Base-by-base conservation (phyloP, 1,140 invertebrate species). In the Tribolium madens region DNA sequence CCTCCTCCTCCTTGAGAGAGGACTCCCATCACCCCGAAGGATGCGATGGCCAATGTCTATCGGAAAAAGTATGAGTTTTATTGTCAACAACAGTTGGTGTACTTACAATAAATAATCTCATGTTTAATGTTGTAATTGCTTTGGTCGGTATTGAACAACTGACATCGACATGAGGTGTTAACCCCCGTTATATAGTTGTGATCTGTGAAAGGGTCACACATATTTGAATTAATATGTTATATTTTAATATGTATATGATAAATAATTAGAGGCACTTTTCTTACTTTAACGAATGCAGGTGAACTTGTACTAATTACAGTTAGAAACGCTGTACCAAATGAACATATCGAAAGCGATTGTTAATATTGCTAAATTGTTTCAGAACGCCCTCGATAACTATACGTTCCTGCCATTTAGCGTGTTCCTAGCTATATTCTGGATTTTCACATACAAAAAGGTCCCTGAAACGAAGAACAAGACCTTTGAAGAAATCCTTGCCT, bases 391-490 rank as follows among this genome's bases (percentile, higher is more conserved):
- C 86, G 94, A 96, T 86, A 96, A 96, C 87, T 98, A 98, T 89
- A 97, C 95, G 86, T 99, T 99, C 91, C 93, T 99, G 87, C 96
- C 97, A 84, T 99, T 99, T 91, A 96, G 95, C 89, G 95, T 93
- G 86, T 93, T 98, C 87, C 91, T 99, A 88, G 95, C 95, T 80
- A 91, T 97, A 87, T 99, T 98, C 90, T 97, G 95, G 94, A 93
- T 97, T 87, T 98, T 98, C 90, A 98, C 97, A 57, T 98, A 98
- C 88, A 95, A 96, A 88, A 96, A 96, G 91, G 96, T 99, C 85
- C 97, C 97, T 84, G 97, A 99, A 91, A 99, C 97, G 78, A 98
- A 98, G 89, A 98, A 98, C 88, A 97, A 97, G 89, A 98, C 96
- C 78, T 97, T 98, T 86, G 97, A 98, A 89, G 97, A 99, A 87